Evolutionary conservation across 2,888 invertebrate genomes (phyloP), one percentile per base, ranked within the genome.

Genomic region (Drosophila hamatofila): DNA sequence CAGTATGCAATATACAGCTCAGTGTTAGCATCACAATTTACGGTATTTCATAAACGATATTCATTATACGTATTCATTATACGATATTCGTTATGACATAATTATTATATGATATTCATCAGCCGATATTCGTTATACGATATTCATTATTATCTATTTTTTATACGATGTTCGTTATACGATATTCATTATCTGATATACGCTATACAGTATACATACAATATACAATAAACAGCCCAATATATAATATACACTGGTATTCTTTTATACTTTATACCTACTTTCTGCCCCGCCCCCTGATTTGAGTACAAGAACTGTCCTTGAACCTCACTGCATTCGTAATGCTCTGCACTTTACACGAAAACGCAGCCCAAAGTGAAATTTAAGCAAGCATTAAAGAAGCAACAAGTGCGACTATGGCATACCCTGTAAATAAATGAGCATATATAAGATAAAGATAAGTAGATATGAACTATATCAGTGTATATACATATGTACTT

Each of bases 271-370:
- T n/a, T 51, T 30, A 1, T 14, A 35, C 68, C 35, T 30, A 33
- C 57, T 37, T 37, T 33, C 33, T 23, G 9, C 18, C 14, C 14
- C n/a, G 25, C 9, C 39, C 21, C 21, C 27, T 14, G 27, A 25
- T 46, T 48, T 11, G 37, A 30, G 55, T 44, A 59, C 57, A 48
- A 46, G 35, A 21, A 51, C 65, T 70, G 61, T 78, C 85, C 85
- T 84, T 82, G 85, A 88, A 82, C 88, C 57, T 49, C 64, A 35
- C 11, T 18, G 39, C 44, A 46, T 58, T 59, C 70, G 56, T 63
- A 67, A 57, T 71, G 75, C 46, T 49, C 41, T 80, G 68, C 70
- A 70, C 75, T 79, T 79, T 81, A 68, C 59, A 72, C 66, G n/a
- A 30, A 52, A 30, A 9, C n/a, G 12, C 18, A 30, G 21, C 37